Evolutionary conservation across 2,888 invertebrate genomes (phyloP), one percentile per base, ranked within the genome.

Genomic region (Archips crataeganus): DNA sequence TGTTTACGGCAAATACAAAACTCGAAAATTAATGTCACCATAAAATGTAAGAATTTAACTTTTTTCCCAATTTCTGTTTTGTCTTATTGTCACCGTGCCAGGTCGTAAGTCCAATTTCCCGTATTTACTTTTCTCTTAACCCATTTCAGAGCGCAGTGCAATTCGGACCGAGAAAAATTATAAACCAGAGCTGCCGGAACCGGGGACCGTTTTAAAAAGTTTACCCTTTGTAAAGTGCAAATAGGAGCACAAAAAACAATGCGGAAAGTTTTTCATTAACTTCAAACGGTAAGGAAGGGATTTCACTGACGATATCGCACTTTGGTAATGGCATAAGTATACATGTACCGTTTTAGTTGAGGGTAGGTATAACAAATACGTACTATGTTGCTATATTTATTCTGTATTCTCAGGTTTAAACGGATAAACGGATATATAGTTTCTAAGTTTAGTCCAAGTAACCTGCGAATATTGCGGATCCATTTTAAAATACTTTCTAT

Each of bases 111-210:
- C 47, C 47, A 64, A 64, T 64, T 65, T 42, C 60, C 23, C 60
- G 51, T 42, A 32, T 39, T 51, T 51, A n/a, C 60, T 64, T 60
- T 65, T n/a, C 66, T 61, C 45, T 42, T 71, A 61, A 61, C 49
- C 62, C 57, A 60, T 45, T 61, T 66, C 47, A 36, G 34, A 45
- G 64, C 9, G 1, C 2, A 11, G 36, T 39, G 36, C 47, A 45
- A 11, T 23, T 45, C 2, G 49, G 13, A 15, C 47, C 10, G 45
- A 63, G 34, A 45, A n/a, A 65, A 71, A 51, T 70, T 62, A 59
- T 47, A 66, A 71, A 71, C 65, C 67, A 71, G 62, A 47, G 60
- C 60, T n/a, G 47, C 51, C 65, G 70, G 66, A 71, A 71, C 15
- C 66, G 34, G 71, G n/a, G 45, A 23, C 60, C 60, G 71, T 32